These are phyloP conservation scores for Bubo blakistoni DNA, from an alignment of 2,113 vertebrate genomes.

Conservation along the genomic window DNA sequence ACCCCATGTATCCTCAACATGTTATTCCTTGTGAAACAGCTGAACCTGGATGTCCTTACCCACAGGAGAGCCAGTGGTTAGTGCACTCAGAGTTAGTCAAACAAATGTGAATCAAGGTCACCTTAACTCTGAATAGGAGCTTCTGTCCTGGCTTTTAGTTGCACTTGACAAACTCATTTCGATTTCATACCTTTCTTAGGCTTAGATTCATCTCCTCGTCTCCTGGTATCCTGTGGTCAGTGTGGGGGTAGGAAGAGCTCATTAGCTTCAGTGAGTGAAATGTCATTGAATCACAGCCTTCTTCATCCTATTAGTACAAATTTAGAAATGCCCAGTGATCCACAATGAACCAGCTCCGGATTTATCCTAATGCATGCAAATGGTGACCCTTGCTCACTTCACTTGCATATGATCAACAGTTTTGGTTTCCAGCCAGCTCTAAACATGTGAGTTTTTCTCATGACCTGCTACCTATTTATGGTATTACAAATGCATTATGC, in stretches of 20 bases:
- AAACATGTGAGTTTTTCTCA: background rate
- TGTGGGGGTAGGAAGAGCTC: background rate
- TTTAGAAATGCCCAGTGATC: background rate
- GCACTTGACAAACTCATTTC: background rate
- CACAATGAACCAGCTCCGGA: background rate
- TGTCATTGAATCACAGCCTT: background rate
- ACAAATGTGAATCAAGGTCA: conserved; percentile 20
- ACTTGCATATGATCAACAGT: background rate
- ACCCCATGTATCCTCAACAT: background rate
- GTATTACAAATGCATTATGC: background rate
- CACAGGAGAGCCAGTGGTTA: background rate
- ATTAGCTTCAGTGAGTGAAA: background rate
- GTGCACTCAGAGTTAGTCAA: background rate
- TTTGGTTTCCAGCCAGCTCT: background rate
- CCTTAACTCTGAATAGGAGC: background rate
- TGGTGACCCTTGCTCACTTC: background rate
- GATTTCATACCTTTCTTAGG: background rate
- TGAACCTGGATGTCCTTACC: background rate
- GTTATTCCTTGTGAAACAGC: background rate
- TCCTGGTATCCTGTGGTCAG: background rate
- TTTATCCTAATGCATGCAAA: background rate
- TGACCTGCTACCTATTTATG: background rate
- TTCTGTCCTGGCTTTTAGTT: conserved; percentile 4
- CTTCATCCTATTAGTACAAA: background rate
- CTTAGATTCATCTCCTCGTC: background rate